phyloP scores from a whole-genome alignment of 2,113 vertebrate species.

The Clinocottus analis region DNA sequence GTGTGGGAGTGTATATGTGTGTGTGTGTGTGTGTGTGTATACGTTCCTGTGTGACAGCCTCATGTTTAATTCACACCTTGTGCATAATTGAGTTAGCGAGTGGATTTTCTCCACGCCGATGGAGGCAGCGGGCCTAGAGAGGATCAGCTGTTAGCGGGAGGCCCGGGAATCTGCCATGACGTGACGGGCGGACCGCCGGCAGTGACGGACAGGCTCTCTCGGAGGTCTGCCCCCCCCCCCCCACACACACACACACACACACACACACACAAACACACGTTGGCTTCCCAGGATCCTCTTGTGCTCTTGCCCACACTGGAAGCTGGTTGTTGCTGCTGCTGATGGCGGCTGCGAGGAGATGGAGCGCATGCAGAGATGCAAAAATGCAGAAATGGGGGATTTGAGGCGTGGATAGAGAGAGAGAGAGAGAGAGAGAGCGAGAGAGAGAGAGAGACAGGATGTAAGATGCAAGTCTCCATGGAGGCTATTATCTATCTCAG shows the following conservation, averaged over 20 bases:
- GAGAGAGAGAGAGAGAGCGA: slow-evolving; percentile 26
- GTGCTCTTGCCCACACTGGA: too few relatives aligned
- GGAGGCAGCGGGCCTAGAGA: slow-evolving; percentile 58
- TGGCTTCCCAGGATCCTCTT: slow-evolving; percentile 30
- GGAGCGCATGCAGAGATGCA: slow-evolving; percentile 21
- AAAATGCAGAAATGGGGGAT: slow-evolving; percentile 27
- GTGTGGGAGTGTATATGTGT: slow-evolving; percentile 31
- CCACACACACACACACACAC: too few relatives aligned
- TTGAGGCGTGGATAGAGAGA: slow-evolving; percentile 23
- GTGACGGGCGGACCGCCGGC: slow-evolving; percentile 32
- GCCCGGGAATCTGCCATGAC: slow-evolving; percentile 38
- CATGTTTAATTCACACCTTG: slow-evolving; percentile 80
- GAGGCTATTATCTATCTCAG: slow-evolving; percentile 56
- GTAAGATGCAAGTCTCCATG: slow-evolving; percentile 43
- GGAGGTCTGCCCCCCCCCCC: slow-evolving; percentile 13
- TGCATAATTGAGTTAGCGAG: slow-evolving; percentile 80
- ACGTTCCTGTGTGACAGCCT: slow-evolving; percentile 61
- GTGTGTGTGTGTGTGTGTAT: slow-evolving; percentile 38
- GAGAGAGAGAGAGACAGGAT: slow-evolving; percentile 42
- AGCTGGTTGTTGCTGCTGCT: slow-evolving; percentile 33
- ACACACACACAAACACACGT: too few relatives aligned
- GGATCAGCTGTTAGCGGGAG: slow-evolving; percentile 77
- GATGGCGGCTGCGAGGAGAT: slow-evolving; percentile 31
- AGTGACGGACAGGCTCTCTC: slow-evolving; percentile 28
- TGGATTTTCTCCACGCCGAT: slow-evolving; percentile 71